phyloP scores from a whole-genome alignment of 1,140 invertebrate genomes.

The Coptotermes formosanus region DNA sequence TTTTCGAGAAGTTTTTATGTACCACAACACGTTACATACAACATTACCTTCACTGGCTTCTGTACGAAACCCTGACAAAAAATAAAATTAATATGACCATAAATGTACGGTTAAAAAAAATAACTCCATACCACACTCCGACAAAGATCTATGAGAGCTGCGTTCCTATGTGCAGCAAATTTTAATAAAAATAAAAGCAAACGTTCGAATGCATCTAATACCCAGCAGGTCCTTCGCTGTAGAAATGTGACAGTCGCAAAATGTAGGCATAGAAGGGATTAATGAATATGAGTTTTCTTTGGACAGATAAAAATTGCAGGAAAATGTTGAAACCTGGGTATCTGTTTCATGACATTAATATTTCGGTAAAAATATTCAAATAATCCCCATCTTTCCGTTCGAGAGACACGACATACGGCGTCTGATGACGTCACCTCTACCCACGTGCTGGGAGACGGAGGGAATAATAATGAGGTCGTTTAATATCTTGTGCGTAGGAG shows the following conservation, averaged over 20 bases:
- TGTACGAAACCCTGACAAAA: background rate
- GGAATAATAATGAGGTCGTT: background rate
- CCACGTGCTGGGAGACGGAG: background rate
- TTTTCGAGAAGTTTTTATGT: background rate
- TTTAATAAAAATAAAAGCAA: constrained; percentile 14
- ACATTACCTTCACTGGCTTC: background rate
- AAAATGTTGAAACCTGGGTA: background rate
- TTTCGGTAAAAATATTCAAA: constrained; percentile 15
- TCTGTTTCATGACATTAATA: background rate
- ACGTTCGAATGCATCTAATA: constrained; percentile 9
- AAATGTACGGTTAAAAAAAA: background rate
- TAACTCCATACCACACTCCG: background rate
- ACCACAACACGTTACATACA: background rate
- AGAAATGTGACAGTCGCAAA: background rate
- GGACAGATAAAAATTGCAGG: background rate
- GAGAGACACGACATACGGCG: background rate
- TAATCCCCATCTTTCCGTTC: background rate
- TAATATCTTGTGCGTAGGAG: background rate
- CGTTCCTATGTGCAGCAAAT: background rate
- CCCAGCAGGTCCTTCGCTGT: background rate
- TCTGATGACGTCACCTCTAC: background rate
- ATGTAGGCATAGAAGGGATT: background rate
- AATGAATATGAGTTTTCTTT: background rate
- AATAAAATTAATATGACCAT: constrained; percentile 18
- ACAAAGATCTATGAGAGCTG: background rate